A percentile compares a stretch with the other conserved stretches of the same genome.
Conservation (phyloP, 2,888 invertebrate genomes). For the Ophion ellenae region DNA sequence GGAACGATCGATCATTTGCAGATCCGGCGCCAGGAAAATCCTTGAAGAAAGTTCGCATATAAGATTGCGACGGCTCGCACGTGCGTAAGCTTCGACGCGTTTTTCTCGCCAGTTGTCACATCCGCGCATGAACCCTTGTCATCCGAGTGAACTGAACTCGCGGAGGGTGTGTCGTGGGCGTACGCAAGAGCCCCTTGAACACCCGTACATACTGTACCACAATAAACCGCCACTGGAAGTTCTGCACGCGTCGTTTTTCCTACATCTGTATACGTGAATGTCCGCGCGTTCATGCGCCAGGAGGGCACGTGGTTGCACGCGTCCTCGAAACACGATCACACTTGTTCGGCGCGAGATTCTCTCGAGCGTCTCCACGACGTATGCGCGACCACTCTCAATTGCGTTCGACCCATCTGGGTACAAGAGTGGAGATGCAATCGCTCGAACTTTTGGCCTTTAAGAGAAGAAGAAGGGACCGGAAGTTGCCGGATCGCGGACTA, state of each 20-base stretch:
- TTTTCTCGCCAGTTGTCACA: slow-evolving; percentile 36
- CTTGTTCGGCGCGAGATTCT: slow-evolving; percentile 50
- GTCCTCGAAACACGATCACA: slow-evolving; percentile 57
- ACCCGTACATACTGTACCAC: slow-evolving; percentile 3
- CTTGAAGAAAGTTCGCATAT: slow-evolving; percentile 29
- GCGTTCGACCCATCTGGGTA: neutral
- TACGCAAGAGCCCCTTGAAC: slow-evolving; percentile 68
- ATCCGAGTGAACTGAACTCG: slow-evolving; percentile 58
- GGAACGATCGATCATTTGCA: slow-evolving; percentile 48
- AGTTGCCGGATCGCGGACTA: slow-evolving; percentile 40
- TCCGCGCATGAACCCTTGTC: slow-evolving; percentile 62
- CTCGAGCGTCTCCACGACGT: neutral
- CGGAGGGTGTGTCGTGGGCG: slow-evolving; percentile 81
- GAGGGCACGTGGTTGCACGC: slow-evolving; percentile 64
- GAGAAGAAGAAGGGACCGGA: slow-evolving; percentile 55
- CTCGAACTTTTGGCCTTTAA: slow-evolving; percentile 42
- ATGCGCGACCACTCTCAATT: neutral
- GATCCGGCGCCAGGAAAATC: slow-evolving; percentile 10
- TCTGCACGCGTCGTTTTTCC: slow-evolving; percentile 57
- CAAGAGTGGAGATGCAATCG: slow-evolving; percentile 4
- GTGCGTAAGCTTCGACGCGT: slow-evolving; percentile 50
- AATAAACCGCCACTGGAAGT: slow-evolving; percentile 28
- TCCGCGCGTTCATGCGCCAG: neutral
- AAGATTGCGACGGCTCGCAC: slow-evolving; percentile 38
- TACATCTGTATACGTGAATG: neutral